phyloP scores from a whole-genome alignment of 1,140 invertebrate genomes.

The Drosophila suzukii region DNA sequence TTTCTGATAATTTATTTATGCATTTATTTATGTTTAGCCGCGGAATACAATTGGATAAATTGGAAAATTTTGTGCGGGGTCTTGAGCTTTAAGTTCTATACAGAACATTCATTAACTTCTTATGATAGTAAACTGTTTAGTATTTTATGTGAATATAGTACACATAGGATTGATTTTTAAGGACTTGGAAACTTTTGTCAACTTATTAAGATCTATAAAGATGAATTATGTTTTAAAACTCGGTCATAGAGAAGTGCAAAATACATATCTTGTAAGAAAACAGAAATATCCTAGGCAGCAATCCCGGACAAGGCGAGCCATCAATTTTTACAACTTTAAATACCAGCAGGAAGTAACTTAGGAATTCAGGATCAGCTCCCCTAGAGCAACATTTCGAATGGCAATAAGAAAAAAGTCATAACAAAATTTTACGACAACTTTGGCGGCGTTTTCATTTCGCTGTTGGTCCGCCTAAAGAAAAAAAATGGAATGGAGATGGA shows the following conservation, averaged over 20 bases:
- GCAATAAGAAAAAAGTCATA: conserved; percentile 82
- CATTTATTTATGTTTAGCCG: conserved; percentile 34
- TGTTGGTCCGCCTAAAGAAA: conserved; percentile 7
- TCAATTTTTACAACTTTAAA: conserved; percentile 82
- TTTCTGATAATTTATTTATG: conserved; percentile 79
- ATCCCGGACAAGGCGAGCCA: conserved; percentile 30
- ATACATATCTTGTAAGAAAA: not conserved
- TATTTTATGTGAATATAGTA: too few relatives aligned
- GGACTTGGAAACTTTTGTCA: too few relatives aligned
- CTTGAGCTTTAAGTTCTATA: too few relatives aligned
- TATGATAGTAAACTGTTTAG: too few relatives aligned
- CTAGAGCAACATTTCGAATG: conserved; percentile 63
- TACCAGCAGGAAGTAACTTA: conserved; percentile 78
- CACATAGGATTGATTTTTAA: too few relatives aligned
- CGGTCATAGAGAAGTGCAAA: not conserved
- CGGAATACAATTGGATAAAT: conserved; percentile 10
- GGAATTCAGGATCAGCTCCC: conserved; percentile 36
- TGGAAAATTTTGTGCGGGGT: not conserved
- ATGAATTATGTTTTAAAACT: not conserved
- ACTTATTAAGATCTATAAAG: not conserved
- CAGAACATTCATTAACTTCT: not conserved
- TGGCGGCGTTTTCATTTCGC: conserved; percentile 72
- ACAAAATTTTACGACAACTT: conserved; percentile 83
- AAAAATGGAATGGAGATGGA: not conserved
- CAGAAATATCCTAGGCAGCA: conserved; percentile 16